phyloP scores from a whole-genome alignment of 1,140 invertebrate species.

The Saccostrea echinata region DNA sequence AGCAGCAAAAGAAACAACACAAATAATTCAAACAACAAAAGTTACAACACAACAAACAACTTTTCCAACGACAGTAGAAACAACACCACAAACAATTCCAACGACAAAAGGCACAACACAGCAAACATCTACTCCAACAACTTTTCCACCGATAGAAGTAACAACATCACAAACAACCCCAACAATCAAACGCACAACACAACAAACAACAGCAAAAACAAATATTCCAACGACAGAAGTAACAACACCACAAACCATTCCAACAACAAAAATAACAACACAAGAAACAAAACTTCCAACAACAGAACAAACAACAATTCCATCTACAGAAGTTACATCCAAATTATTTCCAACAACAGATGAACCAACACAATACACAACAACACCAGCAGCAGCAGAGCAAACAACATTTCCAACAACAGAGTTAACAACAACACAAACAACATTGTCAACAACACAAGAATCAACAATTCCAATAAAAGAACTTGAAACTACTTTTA shows the following conservation, averaged over 20 bases:
- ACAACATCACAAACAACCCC: background rate
- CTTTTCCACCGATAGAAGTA: background rate
- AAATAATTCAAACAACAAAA: background rate
- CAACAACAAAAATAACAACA: background rate
- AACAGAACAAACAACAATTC: background rate
- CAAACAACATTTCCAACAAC: background rate
- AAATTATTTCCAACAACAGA: background rate
- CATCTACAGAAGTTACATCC: background rate
- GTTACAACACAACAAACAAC: background rate
- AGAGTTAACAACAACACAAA: background rate
- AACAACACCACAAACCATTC: background rate
- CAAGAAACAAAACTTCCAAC: background rate
- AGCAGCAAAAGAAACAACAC: background rate
- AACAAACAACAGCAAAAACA: background rate
- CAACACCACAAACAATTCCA: background rate
- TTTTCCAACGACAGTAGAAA: background rate
- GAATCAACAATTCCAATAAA: background rate
- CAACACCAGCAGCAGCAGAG: background rate
- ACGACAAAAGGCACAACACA: background rate
- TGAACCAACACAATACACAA: background rate
- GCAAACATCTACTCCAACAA: background rate
- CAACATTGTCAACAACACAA: background rate
- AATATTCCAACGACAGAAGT: background rate
- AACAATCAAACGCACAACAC: background rate
- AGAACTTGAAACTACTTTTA: background rate